Conservation (phyloP, 35 echinoderm and acorn worm species). For the Heliocidaris tuberculata region DNA sequence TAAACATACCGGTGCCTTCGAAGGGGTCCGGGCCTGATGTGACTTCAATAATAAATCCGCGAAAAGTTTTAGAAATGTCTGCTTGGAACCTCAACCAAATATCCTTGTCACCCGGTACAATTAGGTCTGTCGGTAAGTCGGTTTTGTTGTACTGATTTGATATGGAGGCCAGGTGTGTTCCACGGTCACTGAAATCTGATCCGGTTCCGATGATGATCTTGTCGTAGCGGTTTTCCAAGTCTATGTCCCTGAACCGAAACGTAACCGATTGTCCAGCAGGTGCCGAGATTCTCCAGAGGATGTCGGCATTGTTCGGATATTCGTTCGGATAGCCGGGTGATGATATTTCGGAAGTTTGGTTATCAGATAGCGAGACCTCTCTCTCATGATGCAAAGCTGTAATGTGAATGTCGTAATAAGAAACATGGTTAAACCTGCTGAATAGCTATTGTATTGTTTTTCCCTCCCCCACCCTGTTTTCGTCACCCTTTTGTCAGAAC, state of each 20-base stretch:
- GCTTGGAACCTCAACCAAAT: conserved; percentile 24
- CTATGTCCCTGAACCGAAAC: conserved; percentile 8
- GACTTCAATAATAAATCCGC: neutral
- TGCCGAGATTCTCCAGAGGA: neutral
- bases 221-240: neutral
- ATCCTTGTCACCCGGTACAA: neutral
- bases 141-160: conserved; percentile 4
- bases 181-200: neutral
- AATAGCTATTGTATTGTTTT: no score
- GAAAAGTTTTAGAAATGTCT: conserved; percentile 14
- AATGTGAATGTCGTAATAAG: neutral
- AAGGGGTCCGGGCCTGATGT: neutral
- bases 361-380: neutral
- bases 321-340: conserved; percentile 1
- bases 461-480: no score
- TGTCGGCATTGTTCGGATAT: conserved; percentile 28
- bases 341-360: neutral
- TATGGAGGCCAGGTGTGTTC: neutral
- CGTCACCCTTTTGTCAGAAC: no score
- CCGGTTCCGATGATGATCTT: conserved; percentile 14
- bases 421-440: no score
- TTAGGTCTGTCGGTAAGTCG: conserved; percentile 24
- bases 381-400: neutral
- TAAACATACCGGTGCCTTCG: neutral
- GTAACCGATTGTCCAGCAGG: neutral